Evolutionary conservation across 2,113 vertebrate genomes (phyloP), one percentile per base, ranked within the genome.

Genomic region (Narcine bancroftii): DNA sequence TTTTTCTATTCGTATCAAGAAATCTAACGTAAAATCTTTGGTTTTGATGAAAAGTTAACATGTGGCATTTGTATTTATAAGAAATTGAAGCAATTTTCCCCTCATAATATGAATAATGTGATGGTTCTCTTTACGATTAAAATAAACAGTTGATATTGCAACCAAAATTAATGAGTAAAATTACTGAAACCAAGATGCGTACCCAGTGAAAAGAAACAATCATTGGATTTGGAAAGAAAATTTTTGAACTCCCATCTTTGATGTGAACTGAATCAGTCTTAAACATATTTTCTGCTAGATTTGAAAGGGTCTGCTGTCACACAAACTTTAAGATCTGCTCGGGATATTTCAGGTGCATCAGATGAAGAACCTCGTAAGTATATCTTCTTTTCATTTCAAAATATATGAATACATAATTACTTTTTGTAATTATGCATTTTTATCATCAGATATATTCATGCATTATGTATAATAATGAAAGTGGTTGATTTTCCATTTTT

Each of bases 361-460:
- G 36, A 26, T 21, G 21, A 89, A 26, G 39, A 36, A 13, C 36
- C 60, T 11, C 19, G 85, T 89, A 66, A 89, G 85, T 89, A 89
- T 6, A 42, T 91, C 24, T 91, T 91, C 66, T 36, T 91, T 69
- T 71, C 89, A 69, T 91, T 71, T 21, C 65, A 71, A 91, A n/a
- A 47, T 71, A 91, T 69, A 42, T 42, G 45, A 69, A 42, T 42
- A 42, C 39, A 13, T 6, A 42, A 89, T 42, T 26, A 45, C 87
- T 26, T 89, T 17, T 15, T 47, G 39, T 13, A 4, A 33, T 69
- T 91, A n/a, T n/a, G 47, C 53, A 91, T 47, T 69, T 10, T 10
- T 66, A 21, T 91, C 87, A 91, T 19, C 21, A 42, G 15, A 17
- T 33, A 91, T 69, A 42, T 69, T 91, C n/a, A 69, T 11, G 29